These are phyloP conservation scores for Oncorhynchus gorbuscha DNA, from an alignment of 2,113 vertebrate genomes.

Conservation along the genomic window DNA sequence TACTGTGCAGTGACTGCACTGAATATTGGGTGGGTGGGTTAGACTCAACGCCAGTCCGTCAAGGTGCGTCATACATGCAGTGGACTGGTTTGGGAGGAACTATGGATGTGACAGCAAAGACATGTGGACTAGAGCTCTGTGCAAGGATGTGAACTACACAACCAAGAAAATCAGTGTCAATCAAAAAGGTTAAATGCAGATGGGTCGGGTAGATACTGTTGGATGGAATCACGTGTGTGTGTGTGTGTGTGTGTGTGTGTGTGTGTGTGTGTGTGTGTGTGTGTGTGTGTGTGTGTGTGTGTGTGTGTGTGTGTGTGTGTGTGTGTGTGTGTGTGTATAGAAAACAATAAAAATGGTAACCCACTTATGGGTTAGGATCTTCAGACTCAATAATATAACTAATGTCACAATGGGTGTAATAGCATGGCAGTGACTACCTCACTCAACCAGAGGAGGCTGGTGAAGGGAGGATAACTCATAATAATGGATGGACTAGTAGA, in stretches of 20 bases:
- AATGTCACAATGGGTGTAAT: neutral
- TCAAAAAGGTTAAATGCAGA: neutral
- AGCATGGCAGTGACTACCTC: too few relatives aligned
- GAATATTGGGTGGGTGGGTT: neutral
- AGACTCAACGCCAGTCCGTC: neutral
- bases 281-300: neutral
- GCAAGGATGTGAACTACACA: neutral
- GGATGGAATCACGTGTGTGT: neutral
- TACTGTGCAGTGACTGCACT: neutral
- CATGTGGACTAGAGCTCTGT: neutral
- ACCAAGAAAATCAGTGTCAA: neutral
- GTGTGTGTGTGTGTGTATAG: neutral
- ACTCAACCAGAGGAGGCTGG: too few relatives aligned
- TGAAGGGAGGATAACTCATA: too few relatives aligned
- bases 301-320: neutral
- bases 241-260: neutral
- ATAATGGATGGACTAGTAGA: too few relatives aligned
- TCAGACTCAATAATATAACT: neutral
- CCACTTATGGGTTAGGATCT: neutral
- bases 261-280: neutral
- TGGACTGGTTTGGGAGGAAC: neutral
- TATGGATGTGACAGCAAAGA: neutral
- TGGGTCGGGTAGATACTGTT: neutral
- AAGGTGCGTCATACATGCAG: neutral
- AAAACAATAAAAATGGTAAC: constrained; percentile 1